These are phyloP conservation scores for Arvicola amphibius DNA, from an alignment of 2,797 vertebrate genomes.

Conservation along the genomic window DNA sequence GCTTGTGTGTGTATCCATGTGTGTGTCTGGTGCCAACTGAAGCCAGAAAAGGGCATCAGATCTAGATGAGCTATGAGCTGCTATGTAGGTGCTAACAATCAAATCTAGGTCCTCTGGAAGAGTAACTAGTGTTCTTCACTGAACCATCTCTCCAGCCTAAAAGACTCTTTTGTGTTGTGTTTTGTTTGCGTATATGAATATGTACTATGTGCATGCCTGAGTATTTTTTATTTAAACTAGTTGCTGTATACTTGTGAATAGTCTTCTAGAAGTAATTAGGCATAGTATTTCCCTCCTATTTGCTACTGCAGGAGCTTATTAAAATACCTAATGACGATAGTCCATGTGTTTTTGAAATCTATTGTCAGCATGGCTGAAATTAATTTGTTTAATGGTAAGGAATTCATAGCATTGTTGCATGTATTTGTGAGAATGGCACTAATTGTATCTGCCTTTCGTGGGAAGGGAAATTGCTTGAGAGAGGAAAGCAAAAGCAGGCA, in stretches of 20 bases:
- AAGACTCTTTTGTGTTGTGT: not conserved
- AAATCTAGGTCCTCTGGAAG: not conserved
- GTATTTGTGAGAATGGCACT: not conserved
- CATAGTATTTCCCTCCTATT: not conserved
- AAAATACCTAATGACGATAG: not conserved
- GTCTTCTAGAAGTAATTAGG: not conserved
- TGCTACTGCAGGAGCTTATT: slow-evolving; percentile 5
- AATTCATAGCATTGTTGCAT: not conserved
- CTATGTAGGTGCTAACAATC: not conserved
- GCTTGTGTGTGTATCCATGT: not conserved
- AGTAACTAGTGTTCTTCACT: not conserved
- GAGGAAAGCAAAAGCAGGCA: not conserved
- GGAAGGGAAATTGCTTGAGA: not conserved
- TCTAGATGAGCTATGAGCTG: not conserved
- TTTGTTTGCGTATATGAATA: not conserved
- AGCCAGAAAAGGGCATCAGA: not conserved
- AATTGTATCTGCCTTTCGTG: slow-evolving; percentile 15
- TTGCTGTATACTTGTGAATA: slow-evolving; percentile 28
- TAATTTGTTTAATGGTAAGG: slow-evolving; percentile 25
- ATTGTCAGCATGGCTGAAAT: slow-evolving; percentile 1
- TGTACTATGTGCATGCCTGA: not conserved
- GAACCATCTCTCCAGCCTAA: not conserved
- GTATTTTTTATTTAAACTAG: slow-evolving; percentile 25
- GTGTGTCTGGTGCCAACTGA: not conserved
- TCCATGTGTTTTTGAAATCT: slow-evolving; percentile 39